These are phyloP conservation scores for Rhizomys pruinosus DNA, from an alignment of 2,113 vertebrate genomes.

Conservation along the genomic window DNA sequence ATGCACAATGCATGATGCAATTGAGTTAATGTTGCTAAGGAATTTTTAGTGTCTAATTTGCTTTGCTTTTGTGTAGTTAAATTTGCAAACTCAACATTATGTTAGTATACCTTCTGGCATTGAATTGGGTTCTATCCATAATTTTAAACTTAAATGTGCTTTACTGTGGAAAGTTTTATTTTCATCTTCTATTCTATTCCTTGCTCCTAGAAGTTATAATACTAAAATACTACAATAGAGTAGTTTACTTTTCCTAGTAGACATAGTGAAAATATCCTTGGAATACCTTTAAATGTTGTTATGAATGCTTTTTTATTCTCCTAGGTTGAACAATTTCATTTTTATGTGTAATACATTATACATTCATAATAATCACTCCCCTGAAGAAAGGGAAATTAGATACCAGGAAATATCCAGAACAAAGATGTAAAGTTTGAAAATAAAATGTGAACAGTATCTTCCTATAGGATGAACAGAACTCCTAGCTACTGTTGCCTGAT, in stretches of 20 bases:
- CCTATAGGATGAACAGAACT: not conserved
- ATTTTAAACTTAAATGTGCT: slow-evolving; percentile 73
- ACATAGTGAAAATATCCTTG: slow-evolving; percentile 46
- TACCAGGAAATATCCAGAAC: not conserved
- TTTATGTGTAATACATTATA: not conserved
- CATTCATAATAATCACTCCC: not conserved
- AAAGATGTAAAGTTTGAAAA: not conserved
- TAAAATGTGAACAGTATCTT: not conserved
- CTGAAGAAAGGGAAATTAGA: not conserved
- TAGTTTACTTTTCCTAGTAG: slow-evolving; percentile 41
- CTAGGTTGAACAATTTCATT: slow-evolving; percentile 3
- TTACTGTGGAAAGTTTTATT: slow-evolving; percentile 72
- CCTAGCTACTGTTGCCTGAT: not conserved
- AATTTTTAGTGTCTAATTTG: slow-evolving; percentile 66
- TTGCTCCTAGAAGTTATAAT: slow-evolving; percentile 57
- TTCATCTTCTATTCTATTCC: slow-evolving; percentile 45
- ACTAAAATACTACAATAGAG: slow-evolving; percentile 40
- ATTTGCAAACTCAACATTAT: slow-evolving; percentile 77
- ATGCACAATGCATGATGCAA: not conserved
- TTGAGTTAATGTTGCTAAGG: slow-evolving; percentile 69
- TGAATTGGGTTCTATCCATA: slow-evolving; percentile 69
- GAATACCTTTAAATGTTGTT: slow-evolving; percentile 49
- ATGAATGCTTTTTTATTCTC: slow-evolving; percentile 20
- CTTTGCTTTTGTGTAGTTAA: slow-evolving; percentile 71
- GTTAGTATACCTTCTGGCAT: slow-evolving; percentile 73